phyloP scores from a whole-genome alignment of 2,888 invertebrate species.

The Cheilosia urbana region DNA sequence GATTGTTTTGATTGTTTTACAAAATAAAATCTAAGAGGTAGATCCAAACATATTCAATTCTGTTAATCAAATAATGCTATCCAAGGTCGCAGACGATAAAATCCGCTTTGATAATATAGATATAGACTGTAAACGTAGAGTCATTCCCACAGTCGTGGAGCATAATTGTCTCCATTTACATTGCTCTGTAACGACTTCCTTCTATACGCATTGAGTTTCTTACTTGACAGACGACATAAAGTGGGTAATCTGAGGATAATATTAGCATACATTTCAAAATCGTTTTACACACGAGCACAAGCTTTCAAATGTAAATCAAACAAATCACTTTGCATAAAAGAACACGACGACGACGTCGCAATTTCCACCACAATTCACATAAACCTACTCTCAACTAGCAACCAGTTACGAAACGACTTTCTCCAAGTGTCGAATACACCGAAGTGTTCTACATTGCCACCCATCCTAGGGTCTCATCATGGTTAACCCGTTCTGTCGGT shows the following conservation, averaged over 20 bases:
- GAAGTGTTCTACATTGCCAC: slow-evolving; percentile 18
- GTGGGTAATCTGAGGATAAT: background rate
- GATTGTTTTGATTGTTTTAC: no score
- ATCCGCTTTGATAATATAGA: no score
- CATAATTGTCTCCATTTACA: no score
- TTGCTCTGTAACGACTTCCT: background rate
- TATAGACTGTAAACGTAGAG: no score
- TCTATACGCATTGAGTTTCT: background rate
- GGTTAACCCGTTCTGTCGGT: slow-evolving; percentile 31
- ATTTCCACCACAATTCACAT: background rate
- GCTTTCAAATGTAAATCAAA: slow-evolving; percentile 32
- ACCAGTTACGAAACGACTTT: slow-evolving; percentile 1
- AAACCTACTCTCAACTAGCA: background rate
- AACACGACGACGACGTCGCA: background rate
- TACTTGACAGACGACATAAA: background rate
- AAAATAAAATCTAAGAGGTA: no score
- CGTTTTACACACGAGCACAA: background rate
- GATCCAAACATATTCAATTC: no score
- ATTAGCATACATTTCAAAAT: slow-evolving; percentile 19
- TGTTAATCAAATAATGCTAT: no score
- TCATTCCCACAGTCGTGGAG: no score
- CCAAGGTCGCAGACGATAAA: no score
- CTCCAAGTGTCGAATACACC: background rate
- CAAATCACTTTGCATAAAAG: slow-evolving; percentile 2
- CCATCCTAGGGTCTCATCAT: background rate